phyloP scores from a whole-genome alignment of 2,797 vertebrate species.

The Garrulus glandarius region DNA sequence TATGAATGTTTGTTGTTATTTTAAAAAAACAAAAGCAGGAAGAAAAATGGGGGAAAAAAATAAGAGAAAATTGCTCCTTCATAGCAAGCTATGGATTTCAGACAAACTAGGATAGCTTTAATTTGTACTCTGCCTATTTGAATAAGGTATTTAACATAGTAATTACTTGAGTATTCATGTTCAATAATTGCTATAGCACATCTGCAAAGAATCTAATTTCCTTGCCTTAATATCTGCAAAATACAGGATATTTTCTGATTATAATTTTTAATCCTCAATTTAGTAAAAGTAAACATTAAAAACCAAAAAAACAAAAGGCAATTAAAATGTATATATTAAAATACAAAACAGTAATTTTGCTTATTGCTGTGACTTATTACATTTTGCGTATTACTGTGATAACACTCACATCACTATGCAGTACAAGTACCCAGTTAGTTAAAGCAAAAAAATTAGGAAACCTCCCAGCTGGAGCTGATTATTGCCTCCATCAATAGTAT shows the following conservation, averaged over 20 bases:
- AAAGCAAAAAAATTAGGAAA: not conserved
- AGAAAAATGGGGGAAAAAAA: not conserved
- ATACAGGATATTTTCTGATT: not conserved
- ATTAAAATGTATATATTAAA: not conserved
- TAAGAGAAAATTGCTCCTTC: not conserved
- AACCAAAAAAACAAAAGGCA: not conserved
- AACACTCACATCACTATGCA: not conserved
- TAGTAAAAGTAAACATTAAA: constrained; percentile 16
- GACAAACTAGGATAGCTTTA: constrained; percentile 12
- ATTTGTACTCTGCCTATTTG: constrained; percentile 39
- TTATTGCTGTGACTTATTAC: not conserved
- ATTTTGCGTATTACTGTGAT: not conserved
- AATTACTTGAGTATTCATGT: constrained; percentile 60
- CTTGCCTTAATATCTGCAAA: constrained; percentile 33
- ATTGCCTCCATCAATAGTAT: not conserved
- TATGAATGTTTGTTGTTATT: not conserved
- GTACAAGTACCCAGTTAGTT: not conserved
- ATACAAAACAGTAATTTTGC: constrained; percentile 22
- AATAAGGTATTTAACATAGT: constrained; percentile 59
- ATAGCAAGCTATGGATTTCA: not conserved
- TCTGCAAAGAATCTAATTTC: constrained; percentile 49
- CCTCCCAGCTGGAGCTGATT: not conserved
- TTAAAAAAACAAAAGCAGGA: not conserved
- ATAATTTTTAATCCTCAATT: constrained; percentile 10
- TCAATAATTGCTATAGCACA: constrained; percentile 57